A percentile compares a stretch with the other conserved stretches of the same genome.
These are phyloP conservation scores for Steinernema scapterisci DNA, from an alignment of 2,888 invertebrate species.

Conservation along the genomic window DNA sequence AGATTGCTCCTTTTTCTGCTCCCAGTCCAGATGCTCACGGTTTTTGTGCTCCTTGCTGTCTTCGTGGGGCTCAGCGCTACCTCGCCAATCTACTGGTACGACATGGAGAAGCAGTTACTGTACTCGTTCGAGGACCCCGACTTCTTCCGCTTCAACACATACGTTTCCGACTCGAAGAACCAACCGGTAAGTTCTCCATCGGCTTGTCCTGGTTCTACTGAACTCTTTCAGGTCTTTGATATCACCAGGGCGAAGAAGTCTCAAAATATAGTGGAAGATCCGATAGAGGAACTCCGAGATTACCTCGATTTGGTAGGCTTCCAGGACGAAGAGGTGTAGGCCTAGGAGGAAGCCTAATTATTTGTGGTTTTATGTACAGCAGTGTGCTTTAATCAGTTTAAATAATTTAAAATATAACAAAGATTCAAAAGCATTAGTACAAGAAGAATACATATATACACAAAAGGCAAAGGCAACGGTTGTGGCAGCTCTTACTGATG, in stretches of 20 bases:
- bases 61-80: not conserved
- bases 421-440: too few species aligned
- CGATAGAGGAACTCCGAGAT: too few species aligned
- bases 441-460: not conserved
- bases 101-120: slow-evolving; percentile 35
- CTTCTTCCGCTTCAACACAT: slow-evolving; percentile 34
- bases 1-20: too few species aligned
- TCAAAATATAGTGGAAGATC: not conserved
- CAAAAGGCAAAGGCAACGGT: not conserved
- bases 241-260: slow-evolving; percentile 15
- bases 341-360: too few species aligned
- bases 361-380: too few species aligned
- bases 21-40: not conserved
- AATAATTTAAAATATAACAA: too few species aligned
- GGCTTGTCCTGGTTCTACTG: not conserved
- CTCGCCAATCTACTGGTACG: slow-evolving; percentile 37
- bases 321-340: too few species aligned
- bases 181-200: slow-evolving; percentile 31
- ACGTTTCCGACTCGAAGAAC: slow-evolving; percentile 31
- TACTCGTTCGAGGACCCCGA: slow-evolving; percentile 38
- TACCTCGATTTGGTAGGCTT: too few species aligned
- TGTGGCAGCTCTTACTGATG: too few species aligned
- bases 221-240: not conserved
- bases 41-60: not conserved
- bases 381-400: too few species aligned